Evolutionary conservation across 2,797 vertebrate genomes (phyloP).

Genomic region (Sus cebifrons): DNA sequence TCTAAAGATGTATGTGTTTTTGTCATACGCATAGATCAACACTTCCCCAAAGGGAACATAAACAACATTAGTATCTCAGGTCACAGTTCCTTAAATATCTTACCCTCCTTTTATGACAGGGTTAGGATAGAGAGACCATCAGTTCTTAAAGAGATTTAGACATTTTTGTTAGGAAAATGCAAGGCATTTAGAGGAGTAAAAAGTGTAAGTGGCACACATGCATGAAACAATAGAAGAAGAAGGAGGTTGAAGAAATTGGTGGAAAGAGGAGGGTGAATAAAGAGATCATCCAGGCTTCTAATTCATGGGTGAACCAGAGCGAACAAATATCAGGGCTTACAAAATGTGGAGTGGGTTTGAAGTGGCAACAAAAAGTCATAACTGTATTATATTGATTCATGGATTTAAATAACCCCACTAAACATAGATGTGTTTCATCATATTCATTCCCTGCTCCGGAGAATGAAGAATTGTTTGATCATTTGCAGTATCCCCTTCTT

Average conservation of each 20-base stretch:
- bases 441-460: not conserved
- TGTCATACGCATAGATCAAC: not conserved
- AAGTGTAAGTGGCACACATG: not conserved
- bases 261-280: slow-evolving; percentile 3
- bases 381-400: not conserved
- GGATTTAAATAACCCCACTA: not conserved
- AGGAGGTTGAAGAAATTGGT: not conserved
- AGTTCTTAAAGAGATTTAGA: not conserved
- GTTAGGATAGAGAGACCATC: not conserved
- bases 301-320: not conserved
- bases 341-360: not conserved
- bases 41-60: not conserved
- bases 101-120: slow-evolving; percentile 11
- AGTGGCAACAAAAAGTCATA: not conserved
- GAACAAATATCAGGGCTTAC: not conserved
- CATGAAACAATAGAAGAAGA: not conserved
- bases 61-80: not conserved
- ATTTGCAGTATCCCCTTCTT: not conserved
- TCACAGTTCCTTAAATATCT: not conserved
- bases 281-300: not conserved
- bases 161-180: slow-evolving; percentile 3
- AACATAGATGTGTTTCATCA: slow-evolving; percentile 27
- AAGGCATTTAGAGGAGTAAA: slow-evolving; percentile 40
- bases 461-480: slow-evolving; percentile 26
- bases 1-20: slow-evolving; percentile 29